Evolutionary conservation across 2,888 invertebrate species (phyloP).

Genomic region (Plebejus anna): DNA sequence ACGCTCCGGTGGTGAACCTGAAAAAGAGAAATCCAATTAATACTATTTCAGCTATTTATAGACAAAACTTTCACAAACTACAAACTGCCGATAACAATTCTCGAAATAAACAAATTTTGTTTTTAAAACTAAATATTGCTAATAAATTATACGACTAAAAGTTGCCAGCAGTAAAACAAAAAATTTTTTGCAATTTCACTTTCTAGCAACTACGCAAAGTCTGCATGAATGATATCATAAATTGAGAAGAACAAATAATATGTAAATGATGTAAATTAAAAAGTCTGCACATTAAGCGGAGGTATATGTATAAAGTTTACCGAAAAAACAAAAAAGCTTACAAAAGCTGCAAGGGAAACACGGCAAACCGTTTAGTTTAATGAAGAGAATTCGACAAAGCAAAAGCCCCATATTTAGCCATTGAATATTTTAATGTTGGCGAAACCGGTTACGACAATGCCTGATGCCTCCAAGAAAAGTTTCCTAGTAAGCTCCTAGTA

Average conservation of each 20-base stretch:
- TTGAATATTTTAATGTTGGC: conserved; percentile 59
- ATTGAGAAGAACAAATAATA: neutral
- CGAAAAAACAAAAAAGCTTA: neutral
- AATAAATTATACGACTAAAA: too few species aligned
- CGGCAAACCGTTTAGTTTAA: neutral
- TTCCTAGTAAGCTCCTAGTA: neutral
- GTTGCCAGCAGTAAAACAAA: neutral
- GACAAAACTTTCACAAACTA: neutral
- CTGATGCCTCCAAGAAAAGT: too few species aligned
- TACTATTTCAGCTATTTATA: conserved; percentile 22
- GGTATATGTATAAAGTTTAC: neutral
- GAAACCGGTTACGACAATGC: conserved; percentile 45
- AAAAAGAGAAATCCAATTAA: conserved; percentile 39
- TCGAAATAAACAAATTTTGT: neutral
- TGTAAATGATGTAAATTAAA: neutral
- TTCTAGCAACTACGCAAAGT: neutral
- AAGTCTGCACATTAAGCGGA: neutral
- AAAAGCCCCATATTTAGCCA: conserved; percentile 61
- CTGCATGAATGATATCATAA: neutral
- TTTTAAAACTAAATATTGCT: too few species aligned
- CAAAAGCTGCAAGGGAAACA: neutral
- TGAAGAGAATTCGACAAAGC: conserved; percentile 48
- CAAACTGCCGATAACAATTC: neutral
- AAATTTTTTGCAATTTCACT: neutral
- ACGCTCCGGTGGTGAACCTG: conserved; percentile 67